Base-by-base conservation (phyloP, 1,140 invertebrate species). In the Hormaphis cornu region DNA sequence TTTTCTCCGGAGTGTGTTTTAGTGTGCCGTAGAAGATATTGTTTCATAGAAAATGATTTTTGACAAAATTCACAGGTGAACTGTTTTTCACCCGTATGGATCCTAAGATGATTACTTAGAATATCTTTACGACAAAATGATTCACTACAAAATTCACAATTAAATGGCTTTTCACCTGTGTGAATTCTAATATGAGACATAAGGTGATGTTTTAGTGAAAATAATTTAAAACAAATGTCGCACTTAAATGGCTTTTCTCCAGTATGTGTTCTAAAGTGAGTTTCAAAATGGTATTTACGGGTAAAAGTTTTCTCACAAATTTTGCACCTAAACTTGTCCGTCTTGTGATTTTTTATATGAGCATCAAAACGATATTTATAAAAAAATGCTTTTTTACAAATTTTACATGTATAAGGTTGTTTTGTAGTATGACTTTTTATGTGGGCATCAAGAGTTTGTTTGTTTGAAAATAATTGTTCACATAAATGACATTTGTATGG, bases 1-100 rank as follows among this genome's bases (percentile, higher is more conserved):
- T 86, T 82, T 75, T 90, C 87, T 14, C 87, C 86, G 2, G 85
- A 87, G 76, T 89, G 87, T 30, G 85, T 85, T 4, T 83, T 78
- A 46, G 88, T 77, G 78, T 91, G 89, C 10, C 87, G 74, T 70
- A 80, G 76, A 24, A 86, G 73, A 50, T 84, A 79, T 58, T 80
- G 82, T 66, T 82, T 82, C 48, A 81, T 79, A 0, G 80, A 85
- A 74, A 82, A 86, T 72, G 76, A 78, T 70, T 84, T 84, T 14
- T 83, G 80, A 75, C 89, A 91, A 6, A 84, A 80, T 30, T 70
- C 33, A 54, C 72, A 73, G 8, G 46, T 30, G 54, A 66, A 71
- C 3, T 71, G 71, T 69, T 72, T 72, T 37, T 72, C 71, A 22
- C 71, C 70, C n/a, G 72, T 73, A 33, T 74, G 72, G 16, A 81